phyloP scores from a whole-genome alignment of 2,113 vertebrate species.

The Gadus chalcogrammus region DNA sequence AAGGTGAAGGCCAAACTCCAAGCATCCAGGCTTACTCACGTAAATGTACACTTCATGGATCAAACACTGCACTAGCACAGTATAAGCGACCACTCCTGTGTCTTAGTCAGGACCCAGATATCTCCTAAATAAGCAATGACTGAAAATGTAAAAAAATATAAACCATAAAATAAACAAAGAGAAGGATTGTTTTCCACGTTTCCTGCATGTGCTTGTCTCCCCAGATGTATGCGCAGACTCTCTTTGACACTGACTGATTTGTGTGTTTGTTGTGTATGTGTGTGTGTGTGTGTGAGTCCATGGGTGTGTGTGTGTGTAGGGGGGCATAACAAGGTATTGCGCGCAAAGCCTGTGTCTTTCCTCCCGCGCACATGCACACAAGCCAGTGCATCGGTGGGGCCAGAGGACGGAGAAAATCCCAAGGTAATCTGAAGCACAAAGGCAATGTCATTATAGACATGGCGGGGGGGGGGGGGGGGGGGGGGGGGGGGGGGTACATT shows the following conservation, averaged over 20 bases:
- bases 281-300: conserved; percentile 23
- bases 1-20: no score
- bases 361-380: conserved; percentile 41
- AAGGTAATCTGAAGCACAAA: conserved; percentile 74
- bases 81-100: no score
- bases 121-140: no score
- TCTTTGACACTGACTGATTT: conserved; percentile 37
- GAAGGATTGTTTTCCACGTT: not conserved
- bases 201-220: conserved; percentile 7
- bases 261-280: conserved; percentile 26
- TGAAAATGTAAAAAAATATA: not conserved
- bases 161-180: not conserved
- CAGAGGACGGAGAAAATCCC: conserved; percentile 56
- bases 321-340: not conserved
- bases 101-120: no score
- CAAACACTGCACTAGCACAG: no score
- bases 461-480: conserved; percentile 12
- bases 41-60: no score
- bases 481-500: conserved; percentile 44
- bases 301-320: not conserved
- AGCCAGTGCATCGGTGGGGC: conserved; percentile 29
- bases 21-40: no score
- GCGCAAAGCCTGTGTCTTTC: conserved; percentile 1
- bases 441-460: conserved; percentile 77
- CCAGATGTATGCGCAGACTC: conserved; percentile 38